Percentiles rank a stretch among this genome's conserved stretches.
Evolutionary conservation across 1,140 invertebrate species (phyloP).

Genomic region (Micrasema minimum): DNA sequence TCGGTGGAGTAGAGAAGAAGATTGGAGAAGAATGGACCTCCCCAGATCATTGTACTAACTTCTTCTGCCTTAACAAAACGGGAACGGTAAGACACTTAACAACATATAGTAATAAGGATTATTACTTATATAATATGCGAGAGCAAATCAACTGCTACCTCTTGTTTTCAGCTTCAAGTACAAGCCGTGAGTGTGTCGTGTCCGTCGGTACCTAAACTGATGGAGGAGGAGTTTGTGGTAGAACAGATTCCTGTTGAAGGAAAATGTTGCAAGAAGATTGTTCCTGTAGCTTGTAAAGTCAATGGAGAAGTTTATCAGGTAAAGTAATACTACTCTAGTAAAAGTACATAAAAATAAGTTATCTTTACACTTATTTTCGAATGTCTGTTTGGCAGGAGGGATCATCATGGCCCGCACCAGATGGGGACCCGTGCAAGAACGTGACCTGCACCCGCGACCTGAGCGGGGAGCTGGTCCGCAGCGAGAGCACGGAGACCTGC

Average conservation of each 20-base stretch:
- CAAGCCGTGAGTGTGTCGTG: slow-evolving; percentile 62
- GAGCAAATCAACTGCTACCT: too few species aligned
- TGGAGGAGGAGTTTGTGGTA: slow-evolving; percentile 66
- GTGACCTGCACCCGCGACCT: slow-evolving; percentile 67
- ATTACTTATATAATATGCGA: too few species aligned
- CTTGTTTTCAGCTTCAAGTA: slow-evolving; percentile 59
- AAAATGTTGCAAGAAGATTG: slow-evolving; percentile 68
- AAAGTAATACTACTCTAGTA: slow-evolving; percentile 14
- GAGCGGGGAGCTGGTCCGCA: slow-evolving; percentile 64
- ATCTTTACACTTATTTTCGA: too few species aligned
- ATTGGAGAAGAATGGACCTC: slow-evolving; percentile 69
- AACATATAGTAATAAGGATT: not conserved
- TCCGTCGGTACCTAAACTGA: slow-evolving; percentile 57
- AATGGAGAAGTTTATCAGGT: slow-evolving; percentile 68
- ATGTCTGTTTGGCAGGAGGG: slow-evolving; percentile 62
- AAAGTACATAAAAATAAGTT: not conserved
- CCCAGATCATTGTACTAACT: slow-evolving; percentile 70
- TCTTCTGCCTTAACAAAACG: slow-evolving; percentile 66
- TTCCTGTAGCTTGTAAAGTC: slow-evolving; percentile 68
- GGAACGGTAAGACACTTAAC: slow-evolving; percentile 63
- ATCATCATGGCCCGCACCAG: slow-evolving; percentile 67
- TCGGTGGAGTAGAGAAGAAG: slow-evolving; percentile 63
- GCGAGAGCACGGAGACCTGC: slow-evolving; percentile 67
- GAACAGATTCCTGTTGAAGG: slow-evolving; percentile 60
- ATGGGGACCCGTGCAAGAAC: slow-evolving; percentile 70